phyloP scores from a whole-genome alignment of 2,797 vertebrate genomes.

The Ataeniobius toweri region DNA sequence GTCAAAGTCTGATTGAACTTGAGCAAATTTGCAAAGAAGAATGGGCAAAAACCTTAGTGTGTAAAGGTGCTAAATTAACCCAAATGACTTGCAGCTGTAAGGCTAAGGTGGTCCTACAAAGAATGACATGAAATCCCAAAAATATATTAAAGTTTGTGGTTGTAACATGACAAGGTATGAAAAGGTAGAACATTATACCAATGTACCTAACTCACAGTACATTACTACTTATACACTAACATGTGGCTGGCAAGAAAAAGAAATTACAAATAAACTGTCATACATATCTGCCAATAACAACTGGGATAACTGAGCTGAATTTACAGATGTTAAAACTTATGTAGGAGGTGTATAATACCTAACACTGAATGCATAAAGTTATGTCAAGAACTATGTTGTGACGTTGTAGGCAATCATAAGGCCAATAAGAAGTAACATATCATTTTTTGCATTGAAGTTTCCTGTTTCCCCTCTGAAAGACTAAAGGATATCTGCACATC shows the following conservation, averaged over 20 bases:
- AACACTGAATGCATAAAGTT: neutral
- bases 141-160: neutral
- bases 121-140: neutral
- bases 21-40: neutral
- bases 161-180: neutral
- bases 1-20: neutral
- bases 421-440: conserved; percentile 15
- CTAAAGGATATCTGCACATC: conserved; percentile 5
- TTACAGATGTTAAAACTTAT: conserved; percentile 2
- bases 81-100: neutral
- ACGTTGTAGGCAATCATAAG: conserved; percentile 12
- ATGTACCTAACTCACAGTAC: neutral
- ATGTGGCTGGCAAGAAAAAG: neutral
- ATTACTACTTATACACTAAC: neutral
- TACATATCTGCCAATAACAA: neutral
- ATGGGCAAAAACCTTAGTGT: neutral
- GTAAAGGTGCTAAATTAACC: neutral
- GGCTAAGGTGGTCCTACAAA: neutral
- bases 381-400: conserved; percentile 4
- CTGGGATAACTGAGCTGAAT: conserved; percentile 1
- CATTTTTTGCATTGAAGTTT: conserved; percentile 28
- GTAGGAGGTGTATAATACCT: conserved; percentile 9
- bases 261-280: neutral
- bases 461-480: neutral
- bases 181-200: neutral